Conservation (phyloP, 2,113 vertebrate genomes). For the Bujurquina vittata region DNA sequence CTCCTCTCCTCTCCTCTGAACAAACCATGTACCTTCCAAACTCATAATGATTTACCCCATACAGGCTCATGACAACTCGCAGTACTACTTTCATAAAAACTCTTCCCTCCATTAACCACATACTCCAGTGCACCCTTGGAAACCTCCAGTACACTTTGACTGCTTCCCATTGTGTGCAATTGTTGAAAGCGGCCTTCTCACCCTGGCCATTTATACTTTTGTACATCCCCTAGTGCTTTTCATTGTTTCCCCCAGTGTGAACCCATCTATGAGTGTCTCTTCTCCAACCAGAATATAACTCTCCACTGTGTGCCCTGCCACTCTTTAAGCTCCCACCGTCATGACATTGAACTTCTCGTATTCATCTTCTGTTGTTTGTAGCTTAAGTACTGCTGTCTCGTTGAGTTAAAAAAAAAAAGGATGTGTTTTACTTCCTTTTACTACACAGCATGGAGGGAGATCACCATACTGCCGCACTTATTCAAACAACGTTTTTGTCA, state of each 20-base stretch:
- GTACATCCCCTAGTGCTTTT: slow-evolving; percentile 38
- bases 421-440: no score
- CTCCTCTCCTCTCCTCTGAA: neutral
- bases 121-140: slow-evolving; percentile 52
- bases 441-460: neutral
- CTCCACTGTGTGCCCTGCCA: slow-evolving; percentile 4
- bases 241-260: slow-evolving; percentile 49
- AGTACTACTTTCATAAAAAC: slow-evolving; percentile 27
- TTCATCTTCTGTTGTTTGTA: neutral
- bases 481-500: neutral
- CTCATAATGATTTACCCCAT: slow-evolving; percentile 49
- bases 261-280: slow-evolving; percentile 20
- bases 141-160: slow-evolving; percentile 32
- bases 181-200: slow-evolving; percentile 36
- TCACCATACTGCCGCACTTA: neutral
- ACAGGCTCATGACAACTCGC: neutral
- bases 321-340: slow-evolving; percentile 1
- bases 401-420: neutral
- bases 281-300: slow-evolving; percentile 4
- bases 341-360: neutral
- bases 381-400: neutral
- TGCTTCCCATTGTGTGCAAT: slow-evolving; percentile 41
- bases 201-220: slow-evolving; percentile 30
- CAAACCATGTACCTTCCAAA: neutral
- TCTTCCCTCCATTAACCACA: slow-evolving; percentile 41